phyloP scores from a whole-genome alignment of 2,113 vertebrate genomes.

The Apaloderma vittatum region DNA sequence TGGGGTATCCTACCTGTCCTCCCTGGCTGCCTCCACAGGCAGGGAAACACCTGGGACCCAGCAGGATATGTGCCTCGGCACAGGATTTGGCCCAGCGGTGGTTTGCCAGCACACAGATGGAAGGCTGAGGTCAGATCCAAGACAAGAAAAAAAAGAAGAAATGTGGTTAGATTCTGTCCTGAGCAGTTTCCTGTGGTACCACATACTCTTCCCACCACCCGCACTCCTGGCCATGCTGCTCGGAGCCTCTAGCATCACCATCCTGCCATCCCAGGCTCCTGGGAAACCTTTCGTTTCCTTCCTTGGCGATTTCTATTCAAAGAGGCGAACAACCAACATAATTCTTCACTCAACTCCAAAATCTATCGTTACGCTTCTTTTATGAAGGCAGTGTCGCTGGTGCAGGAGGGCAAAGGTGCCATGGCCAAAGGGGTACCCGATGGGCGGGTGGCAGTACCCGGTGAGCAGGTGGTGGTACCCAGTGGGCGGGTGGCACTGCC shows the following conservation, averaged over 20 bases:
- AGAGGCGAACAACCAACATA: background rate
- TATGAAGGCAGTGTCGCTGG: background rate
- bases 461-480: background rate
- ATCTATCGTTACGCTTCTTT: rapidly evolving
- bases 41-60: background rate
- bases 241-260: background rate
- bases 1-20: background rate
- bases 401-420: background rate
- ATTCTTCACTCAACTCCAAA: background rate
- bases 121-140: background rate
- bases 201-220: background rate
- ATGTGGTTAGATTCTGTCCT: background rate
- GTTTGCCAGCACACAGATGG: background rate
- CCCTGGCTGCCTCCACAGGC: background rate
- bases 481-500: background rate
- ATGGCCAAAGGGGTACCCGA: too few relatives aligned
- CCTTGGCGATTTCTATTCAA: slow-evolving; percentile 6
- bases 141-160: background rate
- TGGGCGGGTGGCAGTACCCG: background rate
- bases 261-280: background rate
- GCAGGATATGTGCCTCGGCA: rapidly evolving
- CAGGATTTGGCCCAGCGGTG: background rate
- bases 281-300: background rate
- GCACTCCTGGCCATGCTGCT: background rate
- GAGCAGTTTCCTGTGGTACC: background rate